phyloP scores from a whole-genome alignment of 2,797 vertebrate species.

The Phoxinus dragarum region DNA sequence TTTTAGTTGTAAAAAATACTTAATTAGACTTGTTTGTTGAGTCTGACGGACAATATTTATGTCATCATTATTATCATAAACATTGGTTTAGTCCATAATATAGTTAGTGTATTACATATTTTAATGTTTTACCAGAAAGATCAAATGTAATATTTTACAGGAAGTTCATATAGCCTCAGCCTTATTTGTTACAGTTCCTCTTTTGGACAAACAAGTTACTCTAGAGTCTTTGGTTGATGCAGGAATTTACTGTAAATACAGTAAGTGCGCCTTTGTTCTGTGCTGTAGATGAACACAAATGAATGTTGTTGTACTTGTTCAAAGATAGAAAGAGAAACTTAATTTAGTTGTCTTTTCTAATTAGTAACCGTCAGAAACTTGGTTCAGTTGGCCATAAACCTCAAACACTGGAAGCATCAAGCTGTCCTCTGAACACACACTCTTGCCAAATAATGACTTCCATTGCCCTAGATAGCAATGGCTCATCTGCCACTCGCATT shows the following conservation, averaged over 20 bases:
- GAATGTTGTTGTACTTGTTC: not conserved
- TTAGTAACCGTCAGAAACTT: not conserved
- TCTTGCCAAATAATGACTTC: conserved; percentile 8
- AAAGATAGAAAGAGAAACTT: not conserved
- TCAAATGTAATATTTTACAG: not conserved
- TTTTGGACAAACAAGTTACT: not conserved
- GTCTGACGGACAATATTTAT: not conserved
- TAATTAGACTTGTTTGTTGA: no score
- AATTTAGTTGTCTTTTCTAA: not conserved
- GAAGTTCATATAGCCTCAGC: not conserved
- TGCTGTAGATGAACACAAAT: not conserved
- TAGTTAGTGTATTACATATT: not conserved
- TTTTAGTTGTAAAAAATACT: not conserved
- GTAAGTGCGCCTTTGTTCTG: not conserved
- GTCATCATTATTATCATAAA: not conserved
- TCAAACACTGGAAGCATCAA: not conserved
- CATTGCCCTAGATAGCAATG: not conserved
- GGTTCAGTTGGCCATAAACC: not conserved
- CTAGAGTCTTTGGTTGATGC: not conserved
- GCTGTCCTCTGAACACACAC: not conserved
- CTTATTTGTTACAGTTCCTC: not conserved
- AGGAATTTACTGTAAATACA: not conserved
- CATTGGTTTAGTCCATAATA: not conserved
- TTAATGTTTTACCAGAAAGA: not conserved
- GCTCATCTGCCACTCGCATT: conserved; percentile 8